These are phyloP conservation scores for Tipula vernalis DNA, from an alignment of 2,888 invertebrate species.

Conservation along the genomic window DNA sequence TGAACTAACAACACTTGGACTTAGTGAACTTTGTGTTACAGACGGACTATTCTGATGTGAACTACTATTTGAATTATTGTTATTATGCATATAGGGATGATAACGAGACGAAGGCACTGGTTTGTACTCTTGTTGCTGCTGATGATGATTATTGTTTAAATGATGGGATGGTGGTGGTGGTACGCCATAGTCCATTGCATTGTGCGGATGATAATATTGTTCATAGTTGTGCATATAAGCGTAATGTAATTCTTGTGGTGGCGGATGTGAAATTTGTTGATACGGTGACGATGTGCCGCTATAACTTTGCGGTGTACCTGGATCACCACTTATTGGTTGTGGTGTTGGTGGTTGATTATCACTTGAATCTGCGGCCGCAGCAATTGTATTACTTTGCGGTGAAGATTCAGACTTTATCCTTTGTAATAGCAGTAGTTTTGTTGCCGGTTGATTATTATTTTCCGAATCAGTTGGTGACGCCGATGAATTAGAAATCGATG, in stretches of 20 bases:
- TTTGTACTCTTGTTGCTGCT: conserved; percentile 21
- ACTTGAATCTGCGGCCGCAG: conserved; percentile 63
- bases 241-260: conserved; percentile 22
- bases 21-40: conserved; percentile 26
- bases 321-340: conserved; percentile 33
- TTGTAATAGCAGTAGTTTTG: conserved; percentile 28
- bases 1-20: conserved; percentile 35
- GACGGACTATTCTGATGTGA: conserved; percentile 15
- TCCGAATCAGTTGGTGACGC: conserved; percentile 38
- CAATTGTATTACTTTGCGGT: conserved; percentile 38
- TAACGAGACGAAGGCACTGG: conserved; percentile 21
- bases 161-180: conserved; percentile 18
- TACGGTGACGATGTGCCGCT: conserved; percentile 54
- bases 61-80: conserved; percentile 6
- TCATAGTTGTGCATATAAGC: conserved; percentile 32
- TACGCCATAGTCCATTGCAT: conserved; percentile 22
- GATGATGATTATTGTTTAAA: conserved; percentile 14
- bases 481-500: conserved; percentile 15
- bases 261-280: conserved; percentile 23
- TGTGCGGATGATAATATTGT: conserved; percentile 29
- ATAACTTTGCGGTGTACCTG: conserved; percentile 52
- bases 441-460: conserved; percentile 39
- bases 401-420: conserved; percentile 27
- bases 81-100: conserved; percentile 19
- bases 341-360: conserved; percentile 42